phyloP scores from a whole-genome alignment of 2,113 vertebrate species.

The Empidonax traillii region DNA sequence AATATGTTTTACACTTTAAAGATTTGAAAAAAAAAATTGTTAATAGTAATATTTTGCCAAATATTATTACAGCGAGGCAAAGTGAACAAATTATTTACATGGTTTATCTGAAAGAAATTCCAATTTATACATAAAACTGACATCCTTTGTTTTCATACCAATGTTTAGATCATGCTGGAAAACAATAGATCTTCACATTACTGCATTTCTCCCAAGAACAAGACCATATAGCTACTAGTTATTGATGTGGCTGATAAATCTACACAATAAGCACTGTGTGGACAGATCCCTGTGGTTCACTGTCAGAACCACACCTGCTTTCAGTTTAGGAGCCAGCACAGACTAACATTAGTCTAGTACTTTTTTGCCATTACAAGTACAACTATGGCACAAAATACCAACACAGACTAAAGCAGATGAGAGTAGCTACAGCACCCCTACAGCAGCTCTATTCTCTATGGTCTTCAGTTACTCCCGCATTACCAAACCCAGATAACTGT shows the following conservation, averaged over 20 bases:
- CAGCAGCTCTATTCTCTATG: neutral
- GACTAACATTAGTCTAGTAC: neutral
- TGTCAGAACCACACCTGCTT: neutral
- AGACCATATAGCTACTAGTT: neutral
- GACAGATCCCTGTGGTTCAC: neutral
- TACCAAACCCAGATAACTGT: neutral
- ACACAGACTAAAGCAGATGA: neutral
- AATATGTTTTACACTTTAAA: neutral
- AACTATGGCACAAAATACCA: neutral
- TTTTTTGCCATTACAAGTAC: neutral
- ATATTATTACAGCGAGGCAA: neutral
- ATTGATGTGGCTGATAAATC: neutral
- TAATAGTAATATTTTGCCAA: neutral
- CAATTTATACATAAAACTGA: neutral
- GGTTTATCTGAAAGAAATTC: neutral
- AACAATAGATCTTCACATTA: neutral
- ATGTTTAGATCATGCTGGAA: neutral
- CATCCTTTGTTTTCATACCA: neutral
- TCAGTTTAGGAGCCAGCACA: neutral
- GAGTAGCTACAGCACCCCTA: neutral
- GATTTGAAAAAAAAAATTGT: neutral
- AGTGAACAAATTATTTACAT: neutral
- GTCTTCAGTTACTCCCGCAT: neutral
- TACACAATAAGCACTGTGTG: neutral
- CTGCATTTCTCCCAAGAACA: neutral